Evolutionary conservation across 2,113 vertebrate species (phyloP), one percentile per base, ranked within the genome.

Genomic region (Redunca redunca): DNA sequence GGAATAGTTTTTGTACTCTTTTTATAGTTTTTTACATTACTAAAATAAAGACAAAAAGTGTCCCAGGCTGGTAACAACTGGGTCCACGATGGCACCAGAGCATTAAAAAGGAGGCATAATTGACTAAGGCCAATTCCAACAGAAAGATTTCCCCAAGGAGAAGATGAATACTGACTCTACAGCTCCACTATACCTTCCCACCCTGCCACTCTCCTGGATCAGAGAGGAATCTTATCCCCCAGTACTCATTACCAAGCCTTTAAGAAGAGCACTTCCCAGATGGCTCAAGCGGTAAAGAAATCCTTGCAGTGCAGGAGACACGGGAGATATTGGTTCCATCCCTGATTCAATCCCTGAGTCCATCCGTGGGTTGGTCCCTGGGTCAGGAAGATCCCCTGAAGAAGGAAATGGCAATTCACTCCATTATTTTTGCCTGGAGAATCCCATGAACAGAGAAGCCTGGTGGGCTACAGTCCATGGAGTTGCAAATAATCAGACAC

Each of bases 281-380:
- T 77, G 36, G 36, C 36, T 77, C 40, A 43, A 43, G 71, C 0
- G 0, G 36, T 77, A 43, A 77, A 77, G 71, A 43, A 26, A 77
- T 1, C 6, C 12, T 77, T 77, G 71, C 71, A 43, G 7, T 4
- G 36, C 36, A 3, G 21, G 23, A 77, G 71, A 43, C 71, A 77
- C 0, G 0, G 71, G 36, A 77, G 1, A 43, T 26, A 7, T 26
- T 0, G 0, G 36, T 77, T 26, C 40, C 2, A 43, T 77, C 36
- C 71, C 36, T 14, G 23, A 43, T 77, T 77, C 71, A 77, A 25
- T 74, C 5, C 71, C 36, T 43, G 71, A 43, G 36, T 77, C 23
- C 71, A 43, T 77, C 71, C 0, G 21, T 77, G 71, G 23, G 36
- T 77, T 43, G 6, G 36, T 14, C 23, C 71, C 36, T 77, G 71